These are phyloP conservation scores for Philereme vetulata DNA, from an alignment of 2,888 invertebrate genomes.

Conservation along the genomic window DNA sequence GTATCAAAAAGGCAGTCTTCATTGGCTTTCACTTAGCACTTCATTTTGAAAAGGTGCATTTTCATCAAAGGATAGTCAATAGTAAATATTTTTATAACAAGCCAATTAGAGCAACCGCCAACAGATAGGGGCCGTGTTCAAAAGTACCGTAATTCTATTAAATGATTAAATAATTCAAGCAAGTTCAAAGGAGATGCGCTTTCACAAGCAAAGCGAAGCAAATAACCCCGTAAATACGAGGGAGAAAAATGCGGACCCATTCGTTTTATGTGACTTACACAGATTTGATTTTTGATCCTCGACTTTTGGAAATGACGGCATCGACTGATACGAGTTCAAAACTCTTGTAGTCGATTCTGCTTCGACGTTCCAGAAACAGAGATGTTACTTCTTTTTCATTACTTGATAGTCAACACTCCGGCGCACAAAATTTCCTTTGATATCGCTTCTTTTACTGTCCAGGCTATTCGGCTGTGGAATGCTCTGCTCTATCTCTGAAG, in stretches of 20 bases:
- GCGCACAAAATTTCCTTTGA: too few species aligned
- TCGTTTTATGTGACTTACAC: slow-evolving; percentile 48
- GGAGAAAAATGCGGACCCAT: slow-evolving; percentile 65
- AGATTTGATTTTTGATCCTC: too few species aligned
- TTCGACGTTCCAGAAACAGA: too few species aligned
- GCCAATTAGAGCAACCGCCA: slow-evolving; percentile 69
- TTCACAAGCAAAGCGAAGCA: slow-evolving; percentile 76
- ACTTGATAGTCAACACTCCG: too few species aligned
- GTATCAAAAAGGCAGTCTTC: slow-evolving; percentile 25
- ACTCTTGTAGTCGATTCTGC: too few species aligned
- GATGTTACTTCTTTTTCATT: too few species aligned
- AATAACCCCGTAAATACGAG: slow-evolving; percentile 67
- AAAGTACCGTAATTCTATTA: slow-evolving; percentile 77
- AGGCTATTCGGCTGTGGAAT: too few species aligned
- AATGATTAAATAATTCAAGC: slow-evolving; percentile 80
- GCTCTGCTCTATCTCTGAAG: too few species aligned
- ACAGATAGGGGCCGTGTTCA: slow-evolving; percentile 65
- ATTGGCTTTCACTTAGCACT: slow-evolving; percentile 32
- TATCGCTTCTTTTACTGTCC: too few species aligned
- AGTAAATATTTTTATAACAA: slow-evolving; percentile 67
- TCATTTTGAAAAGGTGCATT: slow-evolving; percentile 42
- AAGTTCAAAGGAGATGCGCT: slow-evolving; percentile 81
- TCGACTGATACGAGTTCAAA: too few species aligned
- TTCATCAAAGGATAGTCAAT: slow-evolving; percentile 53
- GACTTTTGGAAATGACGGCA: too few species aligned